phyloP scores from a whole-genome alignment of 1,140 invertebrate genomes.

The Cotesia chilonis region DNA sequence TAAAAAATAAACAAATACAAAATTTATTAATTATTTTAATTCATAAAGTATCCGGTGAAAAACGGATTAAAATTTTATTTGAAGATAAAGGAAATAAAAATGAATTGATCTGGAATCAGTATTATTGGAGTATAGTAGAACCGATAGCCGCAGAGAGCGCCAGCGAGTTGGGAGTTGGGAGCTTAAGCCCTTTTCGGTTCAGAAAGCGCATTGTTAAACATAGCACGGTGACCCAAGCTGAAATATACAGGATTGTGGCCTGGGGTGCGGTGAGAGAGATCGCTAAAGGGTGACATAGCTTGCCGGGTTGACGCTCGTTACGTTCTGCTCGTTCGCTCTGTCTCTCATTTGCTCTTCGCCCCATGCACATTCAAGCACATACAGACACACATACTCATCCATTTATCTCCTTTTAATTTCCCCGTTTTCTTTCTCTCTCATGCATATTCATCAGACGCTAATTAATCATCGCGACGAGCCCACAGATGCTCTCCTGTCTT shows the following conservation, averaged over 20 bases:
- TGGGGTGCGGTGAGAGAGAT: constrained; percentile 24
- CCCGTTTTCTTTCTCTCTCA: constrained; percentile 50
- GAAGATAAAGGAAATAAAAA: too few species aligned
- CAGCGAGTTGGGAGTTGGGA: constrained; percentile 24
- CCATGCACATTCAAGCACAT: neutral
- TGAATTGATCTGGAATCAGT: neutral
- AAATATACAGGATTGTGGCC: constrained; percentile 34
- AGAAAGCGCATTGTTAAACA: constrained; percentile 41
- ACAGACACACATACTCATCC: constrained; percentile 36
- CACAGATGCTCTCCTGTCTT: constrained; percentile 40
- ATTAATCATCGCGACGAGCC: constrained; percentile 59
- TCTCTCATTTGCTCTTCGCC: too few species aligned
- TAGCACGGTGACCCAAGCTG: constrained; percentile 38
- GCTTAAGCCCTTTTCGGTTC: constrained; percentile 33
- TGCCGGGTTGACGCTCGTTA: constrained; percentile 32
- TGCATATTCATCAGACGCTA: constrained; percentile 65
- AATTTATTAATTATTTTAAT: too few species aligned
- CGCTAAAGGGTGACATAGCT: constrained; percentile 21
- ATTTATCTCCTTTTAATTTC: constrained; percentile 23
- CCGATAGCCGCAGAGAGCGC: constrained; percentile 12
- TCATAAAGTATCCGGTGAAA: too few species aligned
- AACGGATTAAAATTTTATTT: too few species aligned
- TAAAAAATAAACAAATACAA: too few species aligned
- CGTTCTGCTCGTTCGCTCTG: too few species aligned
- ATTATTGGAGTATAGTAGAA: neutral